A percentile compares a stretch with the other conserved stretches of the same genome.
These are phyloP conservation scores for Botrylloides violaceus DNA, from an alignment of 23 tunicate species.

Conservation along the genomic window DNA sequence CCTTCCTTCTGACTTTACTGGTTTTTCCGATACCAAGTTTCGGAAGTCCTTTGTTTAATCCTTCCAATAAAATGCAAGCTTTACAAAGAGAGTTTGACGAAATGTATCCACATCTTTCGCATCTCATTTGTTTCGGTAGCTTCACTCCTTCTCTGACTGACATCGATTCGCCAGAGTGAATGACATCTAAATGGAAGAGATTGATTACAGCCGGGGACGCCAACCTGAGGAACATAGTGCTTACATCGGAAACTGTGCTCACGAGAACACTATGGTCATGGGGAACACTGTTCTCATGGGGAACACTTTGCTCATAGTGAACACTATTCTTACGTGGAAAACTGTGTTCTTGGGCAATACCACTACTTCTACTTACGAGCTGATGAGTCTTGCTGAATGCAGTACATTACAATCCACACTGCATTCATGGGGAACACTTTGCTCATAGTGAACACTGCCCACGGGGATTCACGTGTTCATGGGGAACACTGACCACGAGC, in stretches of 20 bases:
- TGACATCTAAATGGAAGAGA: constrained; percentile 37
- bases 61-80: constrained; percentile 92
- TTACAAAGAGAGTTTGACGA: constrained; percentile 93
- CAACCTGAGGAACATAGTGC: no score
- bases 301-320: no score
- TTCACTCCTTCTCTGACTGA: constrained; percentile 75
- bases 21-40: constrained; percentile 92
- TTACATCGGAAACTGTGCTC: no score
- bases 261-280: no score
- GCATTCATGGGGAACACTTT: no score
- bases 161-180: constrained; percentile 90
- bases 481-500: no score
- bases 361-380: not conserved
- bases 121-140: constrained; percentile 60
- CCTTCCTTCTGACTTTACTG: constrained; percentile 60
- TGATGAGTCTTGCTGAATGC: not conserved
- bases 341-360: no score
- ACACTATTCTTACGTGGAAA: no score
- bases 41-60: constrained; percentile 86
- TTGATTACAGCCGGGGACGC: no score
- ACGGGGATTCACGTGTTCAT: no score
- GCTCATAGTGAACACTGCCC: no score
- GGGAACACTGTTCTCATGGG: no score
- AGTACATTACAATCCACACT: not conserved
- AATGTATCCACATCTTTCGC: constrained; percentile 84